Percentiles rank a stretch among this genome's conserved stretches.
Evolutionary conservation across 2,113 vertebrate species (phyloP).

Genomic region (Centropus bengalensis): DNA sequence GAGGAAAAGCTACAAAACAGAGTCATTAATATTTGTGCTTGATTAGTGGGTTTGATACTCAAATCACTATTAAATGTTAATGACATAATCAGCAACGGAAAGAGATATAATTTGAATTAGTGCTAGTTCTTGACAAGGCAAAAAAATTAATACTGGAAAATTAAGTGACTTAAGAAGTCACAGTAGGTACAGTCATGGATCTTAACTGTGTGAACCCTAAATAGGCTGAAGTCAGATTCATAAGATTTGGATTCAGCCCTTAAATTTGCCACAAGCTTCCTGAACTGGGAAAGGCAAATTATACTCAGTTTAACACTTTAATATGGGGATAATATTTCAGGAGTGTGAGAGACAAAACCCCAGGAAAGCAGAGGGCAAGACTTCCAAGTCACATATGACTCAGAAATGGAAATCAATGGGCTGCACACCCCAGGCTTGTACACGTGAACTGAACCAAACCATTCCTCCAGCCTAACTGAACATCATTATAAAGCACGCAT

Average conservation of each 20-base stretch:
- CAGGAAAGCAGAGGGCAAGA: not conserved
- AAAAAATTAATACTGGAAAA: not conserved
- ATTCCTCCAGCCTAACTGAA: not conserved
- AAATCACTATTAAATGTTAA: conserved; percentile 67
- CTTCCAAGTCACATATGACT: not conserved
- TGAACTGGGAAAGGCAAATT: not conserved
- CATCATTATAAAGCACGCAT: not conserved
- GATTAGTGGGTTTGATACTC: conserved; percentile 54
- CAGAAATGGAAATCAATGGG: not conserved
- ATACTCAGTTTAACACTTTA: not conserved
- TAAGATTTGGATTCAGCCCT: not conserved
- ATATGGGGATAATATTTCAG: not conserved
- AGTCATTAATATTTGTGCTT: conserved; percentile 45
- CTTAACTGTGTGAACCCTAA: not conserved
- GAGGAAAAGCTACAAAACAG: not conserved
- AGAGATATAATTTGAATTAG: conserved; percentile 55
- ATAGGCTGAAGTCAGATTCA: not conserved
- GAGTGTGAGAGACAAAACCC: not conserved
- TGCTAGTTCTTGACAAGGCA: conserved; percentile 24
- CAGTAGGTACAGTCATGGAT: not conserved
- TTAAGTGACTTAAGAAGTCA: conserved; percentile 21
- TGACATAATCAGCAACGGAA: conserved; percentile 62
- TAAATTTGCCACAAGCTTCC: not conserved
- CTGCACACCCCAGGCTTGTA: not conserved
- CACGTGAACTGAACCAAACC: not conserved